A percentile compares a stretch with the other conserved stretches of the same genome.
Conservation (phyloP, 2,113 vertebrate genomes). For the Edolisoma coerulescens region DNA sequence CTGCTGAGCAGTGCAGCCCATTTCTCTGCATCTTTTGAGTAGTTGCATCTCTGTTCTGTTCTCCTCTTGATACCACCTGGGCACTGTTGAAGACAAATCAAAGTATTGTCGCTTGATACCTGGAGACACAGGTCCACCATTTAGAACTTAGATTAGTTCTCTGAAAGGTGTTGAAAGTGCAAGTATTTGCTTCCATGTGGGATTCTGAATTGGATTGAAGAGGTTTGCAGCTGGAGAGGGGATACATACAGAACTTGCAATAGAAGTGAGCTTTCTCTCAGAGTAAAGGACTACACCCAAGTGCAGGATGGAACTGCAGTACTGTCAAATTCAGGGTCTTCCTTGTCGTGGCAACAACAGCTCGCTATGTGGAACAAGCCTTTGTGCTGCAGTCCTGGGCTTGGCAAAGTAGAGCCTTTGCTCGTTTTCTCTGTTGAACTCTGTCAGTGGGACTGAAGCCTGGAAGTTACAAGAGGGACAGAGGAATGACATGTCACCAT, state of each 20-base stretch:
- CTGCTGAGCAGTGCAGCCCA: background rate
- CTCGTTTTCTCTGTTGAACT: background rate
- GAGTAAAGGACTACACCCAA: background rate
- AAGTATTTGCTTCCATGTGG: background rate
- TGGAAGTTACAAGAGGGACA: background rate
- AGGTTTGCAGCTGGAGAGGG: background rate
- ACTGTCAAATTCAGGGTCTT: background rate
- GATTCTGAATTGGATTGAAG: background rate
- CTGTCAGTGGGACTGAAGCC: background rate
- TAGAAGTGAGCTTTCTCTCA: background rate
- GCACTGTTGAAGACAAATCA: background rate
- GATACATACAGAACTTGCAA: background rate
- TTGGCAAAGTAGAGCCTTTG: background rate
- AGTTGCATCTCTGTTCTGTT: background rate
- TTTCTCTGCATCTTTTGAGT: background rate
- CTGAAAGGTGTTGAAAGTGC: background rate
- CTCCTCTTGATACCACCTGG: background rate
- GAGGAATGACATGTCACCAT: background rate
- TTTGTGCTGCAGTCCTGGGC: background rate
- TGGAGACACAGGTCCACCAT: background rate
- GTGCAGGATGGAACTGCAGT: background rate
- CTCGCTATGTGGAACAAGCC: background rate
- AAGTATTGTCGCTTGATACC: background rate
- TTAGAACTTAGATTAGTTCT: background rate
- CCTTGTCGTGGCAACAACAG: accelerated